phyloP scores from a whole-genome alignment of 2,888 invertebrate species.

The Pseudococcus longispinus region DNA sequence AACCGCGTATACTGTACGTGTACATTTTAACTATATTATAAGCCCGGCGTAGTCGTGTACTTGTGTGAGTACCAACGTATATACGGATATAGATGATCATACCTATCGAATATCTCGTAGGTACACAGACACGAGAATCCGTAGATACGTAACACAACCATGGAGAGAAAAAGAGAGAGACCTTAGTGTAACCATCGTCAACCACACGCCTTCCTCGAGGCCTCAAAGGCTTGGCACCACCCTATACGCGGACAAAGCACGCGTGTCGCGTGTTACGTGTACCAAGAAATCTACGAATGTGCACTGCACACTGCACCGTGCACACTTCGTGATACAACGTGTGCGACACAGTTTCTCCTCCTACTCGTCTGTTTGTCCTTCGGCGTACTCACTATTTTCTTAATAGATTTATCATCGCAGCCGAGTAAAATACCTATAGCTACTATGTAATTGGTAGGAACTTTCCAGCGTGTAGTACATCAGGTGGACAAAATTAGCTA shows the following conservation, averaged over 20 bases:
- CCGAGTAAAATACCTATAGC: neutral
- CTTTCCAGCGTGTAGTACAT: neutral
- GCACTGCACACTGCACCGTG: no score
- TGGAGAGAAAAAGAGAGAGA: neutral
- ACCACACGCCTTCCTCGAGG: neutral
- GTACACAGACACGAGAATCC: neutral
- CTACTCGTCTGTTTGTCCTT: neutral
- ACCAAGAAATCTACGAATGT: neutral
- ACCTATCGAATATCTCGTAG: neutral
- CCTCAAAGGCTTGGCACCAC: neutral
- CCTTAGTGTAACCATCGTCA: neutral
- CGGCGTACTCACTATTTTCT: neutral
- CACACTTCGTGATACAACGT: slow-evolving; percentile 37
- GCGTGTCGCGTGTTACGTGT: slow-evolving; percentile 37
- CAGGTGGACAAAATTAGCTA: neutral
- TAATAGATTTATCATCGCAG: neutral
- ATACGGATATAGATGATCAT: no score
- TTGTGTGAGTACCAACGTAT: neutral
- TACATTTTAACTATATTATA: neutral
- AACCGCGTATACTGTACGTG: neutral
- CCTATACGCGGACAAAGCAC: slow-evolving; percentile 3
- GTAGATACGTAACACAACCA: neutral
- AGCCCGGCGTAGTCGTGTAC: neutral
- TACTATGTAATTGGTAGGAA: neutral
- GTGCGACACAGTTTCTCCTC: slow-evolving; percentile 16